Conservation (phyloP, 2,888 invertebrate genomes). For the Himalopsyche anomala region DNA sequence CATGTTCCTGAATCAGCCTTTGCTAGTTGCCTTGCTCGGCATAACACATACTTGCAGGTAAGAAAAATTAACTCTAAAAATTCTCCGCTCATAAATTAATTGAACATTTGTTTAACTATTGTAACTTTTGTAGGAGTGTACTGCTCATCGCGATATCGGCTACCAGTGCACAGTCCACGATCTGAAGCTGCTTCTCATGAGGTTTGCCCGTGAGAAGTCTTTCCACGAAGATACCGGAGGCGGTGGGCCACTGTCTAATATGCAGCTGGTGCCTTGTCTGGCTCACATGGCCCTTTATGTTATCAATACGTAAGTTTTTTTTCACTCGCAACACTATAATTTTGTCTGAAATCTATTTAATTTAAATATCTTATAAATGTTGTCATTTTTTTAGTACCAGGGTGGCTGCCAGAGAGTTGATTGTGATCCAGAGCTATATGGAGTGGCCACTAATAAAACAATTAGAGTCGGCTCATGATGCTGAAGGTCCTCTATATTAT, state of each 20-base stretch:
- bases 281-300: conserved; percentile 96
- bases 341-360: too few relatives aligned
- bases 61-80: too few relatives aligned
- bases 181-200: conserved; percentile 89
- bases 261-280: conserved; percentile 96
- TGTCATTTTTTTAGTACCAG: conserved; percentile 77
- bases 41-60: conserved; percentile 88
- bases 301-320: conserved; percentile 85
- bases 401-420: conserved; percentile 86
- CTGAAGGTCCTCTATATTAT: conserved; percentile 95
- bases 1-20: conserved; percentile 95
- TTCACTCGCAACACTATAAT: too few relatives aligned
- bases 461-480: conserved; percentile 91
- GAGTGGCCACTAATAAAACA: conserved; percentile 80
- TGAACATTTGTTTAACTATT: neutral
- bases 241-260: conserved; percentile 96
- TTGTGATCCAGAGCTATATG: conserved; percentile 84
- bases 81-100: neutral
- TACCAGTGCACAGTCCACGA: conserved; percentile 93
- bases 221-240: conserved; percentile 99
- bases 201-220: conserved; percentile 95
- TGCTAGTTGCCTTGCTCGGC: conserved; percentile 94
- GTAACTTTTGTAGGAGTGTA: conserved; percentile 77
- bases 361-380: conserved; percentile 45
- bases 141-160: conserved; percentile 86